Percentiles rank a stretch among this genome's conserved stretches.
Evolutionary conservation across 2,797 vertebrate genomes (phyloP).

Genomic region (Triplophysa yarkandensis): DNA sequence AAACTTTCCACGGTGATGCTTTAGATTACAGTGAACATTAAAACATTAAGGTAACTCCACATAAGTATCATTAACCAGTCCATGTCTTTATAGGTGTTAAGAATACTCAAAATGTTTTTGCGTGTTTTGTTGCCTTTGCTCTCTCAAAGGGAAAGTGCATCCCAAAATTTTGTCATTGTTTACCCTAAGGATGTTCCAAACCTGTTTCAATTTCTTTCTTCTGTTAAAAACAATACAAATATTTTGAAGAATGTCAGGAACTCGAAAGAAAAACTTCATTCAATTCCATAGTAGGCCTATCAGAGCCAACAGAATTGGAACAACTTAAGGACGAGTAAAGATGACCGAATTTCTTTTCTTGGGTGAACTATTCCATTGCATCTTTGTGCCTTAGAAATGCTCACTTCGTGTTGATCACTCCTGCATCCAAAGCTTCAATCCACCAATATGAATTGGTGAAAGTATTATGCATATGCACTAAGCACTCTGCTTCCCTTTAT

Average conservation of each 20-base stretch:
- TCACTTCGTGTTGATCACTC: conserved; percentile 26
- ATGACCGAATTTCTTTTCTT: no score
- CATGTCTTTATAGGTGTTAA: conserved; percentile 5
- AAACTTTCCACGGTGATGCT: conserved; percentile 7
- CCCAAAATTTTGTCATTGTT: no score
- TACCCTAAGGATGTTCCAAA: no score
- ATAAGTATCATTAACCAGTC: conserved; percentile 18
- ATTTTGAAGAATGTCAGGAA: no score
- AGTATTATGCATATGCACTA: conserved; percentile 49
- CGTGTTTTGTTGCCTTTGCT: conserved; percentile 46
- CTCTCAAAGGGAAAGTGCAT: neutral
- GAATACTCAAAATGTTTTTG: neutral
- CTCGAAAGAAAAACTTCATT: no score
- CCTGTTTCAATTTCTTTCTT: no score
- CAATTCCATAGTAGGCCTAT: no score
- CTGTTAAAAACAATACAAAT: no score
- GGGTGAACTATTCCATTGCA: neutral
- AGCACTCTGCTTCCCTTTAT: conserved; percentile 47
- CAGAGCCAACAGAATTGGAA: no score
- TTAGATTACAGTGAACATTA: conserved; percentile 23
- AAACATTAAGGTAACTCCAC: neutral
- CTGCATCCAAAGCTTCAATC: conserved; percentile 52
- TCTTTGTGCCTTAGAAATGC: conserved; percentile 55
- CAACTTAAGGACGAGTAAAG: no score
- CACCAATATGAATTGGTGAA: conserved; percentile 35